These are phyloP conservation scores for Bombylius major DNA, from an alignment of 2,888 invertebrate genomes.

Conservation along the genomic window DNA sequence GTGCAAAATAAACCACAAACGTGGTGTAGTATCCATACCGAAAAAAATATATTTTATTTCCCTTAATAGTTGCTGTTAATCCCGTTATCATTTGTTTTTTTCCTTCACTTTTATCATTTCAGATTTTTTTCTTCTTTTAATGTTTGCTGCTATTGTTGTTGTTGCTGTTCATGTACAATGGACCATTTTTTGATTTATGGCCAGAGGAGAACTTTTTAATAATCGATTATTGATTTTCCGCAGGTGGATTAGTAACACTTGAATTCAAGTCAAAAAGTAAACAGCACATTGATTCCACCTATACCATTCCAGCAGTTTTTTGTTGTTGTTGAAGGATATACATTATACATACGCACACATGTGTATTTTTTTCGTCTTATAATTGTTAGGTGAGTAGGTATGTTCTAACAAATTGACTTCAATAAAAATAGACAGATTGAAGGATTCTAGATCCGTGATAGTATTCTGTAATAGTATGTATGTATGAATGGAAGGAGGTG, in stretches of 20 bases:
- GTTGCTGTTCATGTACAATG: conserved; percentile 4
- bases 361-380: no score
- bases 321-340: background rate
- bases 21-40: no score
- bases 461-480: no score
- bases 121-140: conserved; percentile 3
- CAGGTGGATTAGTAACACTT: conserved; percentile 6
- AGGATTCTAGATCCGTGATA: no score
- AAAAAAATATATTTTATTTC: no score
- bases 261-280: background rate
- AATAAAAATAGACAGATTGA: conserved; percentile 5
- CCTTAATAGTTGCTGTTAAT: no score
- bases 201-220: conserved; percentile 14
- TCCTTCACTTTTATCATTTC: background rate
- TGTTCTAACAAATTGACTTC: conserved; percentile 14
- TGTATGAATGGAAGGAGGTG: no score
- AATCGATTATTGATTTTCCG: conserved; percentile 16
- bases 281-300: background rate
- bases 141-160: background rate
- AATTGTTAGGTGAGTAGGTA: background rate
- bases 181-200: conserved; percentile 13
- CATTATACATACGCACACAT: no score
- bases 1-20: no score
- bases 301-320: conserved; percentile 1
- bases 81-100: no score